Conservation (phyloP, 2,113 vertebrate genomes). For the Muntiacus muntjak region DNA sequence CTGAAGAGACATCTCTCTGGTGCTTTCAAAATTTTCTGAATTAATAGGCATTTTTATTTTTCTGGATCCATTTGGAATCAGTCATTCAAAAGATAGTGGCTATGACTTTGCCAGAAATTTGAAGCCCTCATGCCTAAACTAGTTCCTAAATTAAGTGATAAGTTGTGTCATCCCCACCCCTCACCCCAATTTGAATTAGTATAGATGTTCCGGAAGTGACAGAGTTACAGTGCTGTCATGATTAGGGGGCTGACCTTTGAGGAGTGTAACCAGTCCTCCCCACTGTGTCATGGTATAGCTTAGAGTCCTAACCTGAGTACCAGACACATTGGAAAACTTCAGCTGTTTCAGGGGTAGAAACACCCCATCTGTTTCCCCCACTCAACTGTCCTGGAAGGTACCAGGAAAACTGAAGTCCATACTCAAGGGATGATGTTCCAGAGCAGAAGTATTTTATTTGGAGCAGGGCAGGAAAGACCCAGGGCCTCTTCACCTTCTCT, state of each 20-base stretch:
- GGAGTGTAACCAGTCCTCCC: not conserved
- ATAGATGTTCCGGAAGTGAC: not conserved
- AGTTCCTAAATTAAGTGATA: not conserved
- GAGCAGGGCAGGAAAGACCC: not conserved
- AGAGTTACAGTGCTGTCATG: not conserved
- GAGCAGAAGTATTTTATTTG: not conserved
- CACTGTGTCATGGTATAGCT: not conserved
- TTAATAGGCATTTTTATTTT: not conserved
- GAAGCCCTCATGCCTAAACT: not conserved
- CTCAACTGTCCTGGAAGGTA: not conserved
- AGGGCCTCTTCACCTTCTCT: not conserved
- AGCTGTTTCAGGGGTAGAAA: not conserved
- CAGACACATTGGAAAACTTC: not conserved
- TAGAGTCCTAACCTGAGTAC: not conserved
- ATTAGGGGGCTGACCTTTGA: not conserved
- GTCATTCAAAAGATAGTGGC: not conserved
- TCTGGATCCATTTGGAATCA: not conserved
- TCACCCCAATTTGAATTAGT: not conserved
- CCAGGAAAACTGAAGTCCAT: not conserved
- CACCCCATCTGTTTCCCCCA: not conserved
- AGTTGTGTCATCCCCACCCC: not conserved
- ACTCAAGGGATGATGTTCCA: not conserved
- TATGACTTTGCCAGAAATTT: not conserved
- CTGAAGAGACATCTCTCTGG: not conserved
- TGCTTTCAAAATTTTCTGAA: not conserved